Evolutionary conservation across 2,113 vertebrate species (phyloP).

Genomic region (Chlamydotis undulata): DNA sequence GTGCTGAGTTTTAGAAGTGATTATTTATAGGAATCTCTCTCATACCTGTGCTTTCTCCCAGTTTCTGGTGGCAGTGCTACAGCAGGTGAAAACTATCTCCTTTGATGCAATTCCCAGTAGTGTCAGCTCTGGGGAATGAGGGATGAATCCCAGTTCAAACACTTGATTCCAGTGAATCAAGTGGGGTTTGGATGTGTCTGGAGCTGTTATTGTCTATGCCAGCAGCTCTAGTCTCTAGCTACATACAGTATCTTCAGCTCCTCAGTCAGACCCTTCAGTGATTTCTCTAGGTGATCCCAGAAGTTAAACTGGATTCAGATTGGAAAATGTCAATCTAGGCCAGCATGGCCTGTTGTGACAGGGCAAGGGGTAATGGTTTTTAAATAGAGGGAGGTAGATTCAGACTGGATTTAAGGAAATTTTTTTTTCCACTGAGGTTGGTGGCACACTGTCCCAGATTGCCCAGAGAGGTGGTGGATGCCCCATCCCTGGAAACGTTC

Average conservation of each 20-base stretch:
- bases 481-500: too few species aligned
- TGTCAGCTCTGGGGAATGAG: not conserved
- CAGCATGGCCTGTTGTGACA: too few species aligned
- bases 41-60: not conserved
- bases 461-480: too few species aligned
- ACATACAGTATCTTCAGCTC: not conserved
- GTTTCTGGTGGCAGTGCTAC: not conserved
- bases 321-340: not conserved
- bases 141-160: not conserved
- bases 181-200: not conserved
- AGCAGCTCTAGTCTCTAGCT: not conserved
- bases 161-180: not conserved
- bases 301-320: not conserved
- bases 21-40: not conserved
- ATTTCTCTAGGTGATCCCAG: not conserved
- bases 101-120: not conserved
- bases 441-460: too few species aligned
- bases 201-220: not conserved
- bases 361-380: too few species aligned
- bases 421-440: too few species aligned
- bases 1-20: not conserved
- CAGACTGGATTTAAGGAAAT: too few species aligned
- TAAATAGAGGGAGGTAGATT: too few species aligned
- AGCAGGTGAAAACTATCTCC: not conserved
- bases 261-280: not conserved